phyloP scores from a whole-genome alignment of 2,113 vertebrate genomes.

The Aldabrachelys gigantea region DNA sequence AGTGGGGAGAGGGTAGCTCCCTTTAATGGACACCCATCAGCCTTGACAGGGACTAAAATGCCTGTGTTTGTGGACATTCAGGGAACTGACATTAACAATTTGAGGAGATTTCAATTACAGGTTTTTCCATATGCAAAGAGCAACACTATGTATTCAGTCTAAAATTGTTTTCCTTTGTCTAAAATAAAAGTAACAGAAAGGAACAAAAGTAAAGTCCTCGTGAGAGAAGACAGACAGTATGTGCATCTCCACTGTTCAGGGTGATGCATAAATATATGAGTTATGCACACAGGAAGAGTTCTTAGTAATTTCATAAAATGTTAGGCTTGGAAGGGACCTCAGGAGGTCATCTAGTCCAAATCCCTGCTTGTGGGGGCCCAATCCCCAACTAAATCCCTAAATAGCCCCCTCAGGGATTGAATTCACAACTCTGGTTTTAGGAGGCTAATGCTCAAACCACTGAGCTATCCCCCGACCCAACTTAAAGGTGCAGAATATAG shows the following conservation, averaged over 20 bases:
- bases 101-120: background rate
- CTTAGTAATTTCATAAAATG: background rate
- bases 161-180: background rate
- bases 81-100: background rate
- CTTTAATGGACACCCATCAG: no score
- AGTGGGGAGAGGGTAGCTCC: no score
- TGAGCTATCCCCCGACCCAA: no score
- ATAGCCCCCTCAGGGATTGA: no score
- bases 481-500: background rate
- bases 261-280: background rate
- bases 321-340: no score
- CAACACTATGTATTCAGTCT: background rate
- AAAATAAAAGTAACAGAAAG: background rate
- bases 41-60: background rate
- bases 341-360: no score
- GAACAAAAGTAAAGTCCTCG: background rate
- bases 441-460: no score
- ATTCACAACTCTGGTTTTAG: no score
- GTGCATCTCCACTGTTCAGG: background rate
- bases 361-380: no score
- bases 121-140: background rate
- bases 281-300: background rate
- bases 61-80: background rate
- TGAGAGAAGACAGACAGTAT: background rate
- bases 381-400: no score